Evolutionary conservation across 2,888 invertebrate genomes (phyloP), one percentile per base, ranked within the genome.

Genomic region (Tineola bisselliella): DNA sequence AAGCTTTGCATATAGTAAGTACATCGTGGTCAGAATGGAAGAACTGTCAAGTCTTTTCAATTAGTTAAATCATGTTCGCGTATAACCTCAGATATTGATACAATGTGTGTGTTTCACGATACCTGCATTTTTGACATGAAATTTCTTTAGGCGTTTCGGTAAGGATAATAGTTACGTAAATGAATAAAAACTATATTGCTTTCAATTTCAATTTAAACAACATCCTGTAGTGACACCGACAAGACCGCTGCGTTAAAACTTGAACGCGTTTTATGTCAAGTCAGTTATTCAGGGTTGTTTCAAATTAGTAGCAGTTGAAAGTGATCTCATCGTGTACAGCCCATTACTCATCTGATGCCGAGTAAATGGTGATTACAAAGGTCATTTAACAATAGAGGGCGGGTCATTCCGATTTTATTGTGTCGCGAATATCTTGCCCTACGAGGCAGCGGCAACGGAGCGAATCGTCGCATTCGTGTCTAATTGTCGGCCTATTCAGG

Each of bases 331-430:
- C 76, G 71, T 63, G 63, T 64, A 65, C 65, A 61, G 68, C 67
- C 69, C 78, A 79, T 84, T 84, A 83, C 73, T 84, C 82, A 84
- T 79, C 76, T 72, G 71, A 66, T 65, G 74, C 71, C 73, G 68
- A 60, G 61, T 38, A 31, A 64, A 64, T 62, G 61, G 17, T 60
- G 61, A 62, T 61, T 61, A 54, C 61, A 62, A 65, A 66, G 65
- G 63, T 64, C 66, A 63, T 54, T 62, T 62, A 57, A 65, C 64
- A 65, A 65, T 64, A 61, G 63, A 66, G 63, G 66, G 66, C 62
- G 65, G 60, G 64, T 57, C 63, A 62, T 33, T 58, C 11, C 56
- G 56, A 56, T 56, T 25, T 25, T 56, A 19, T 58, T 33, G 13
- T 58, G 58, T 58, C 31, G 54, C 54, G 25, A 17, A 38, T 38